phyloP scores from a whole-genome alignment of 1,140 invertebrate species.

The Papilio xuthus region DNA sequence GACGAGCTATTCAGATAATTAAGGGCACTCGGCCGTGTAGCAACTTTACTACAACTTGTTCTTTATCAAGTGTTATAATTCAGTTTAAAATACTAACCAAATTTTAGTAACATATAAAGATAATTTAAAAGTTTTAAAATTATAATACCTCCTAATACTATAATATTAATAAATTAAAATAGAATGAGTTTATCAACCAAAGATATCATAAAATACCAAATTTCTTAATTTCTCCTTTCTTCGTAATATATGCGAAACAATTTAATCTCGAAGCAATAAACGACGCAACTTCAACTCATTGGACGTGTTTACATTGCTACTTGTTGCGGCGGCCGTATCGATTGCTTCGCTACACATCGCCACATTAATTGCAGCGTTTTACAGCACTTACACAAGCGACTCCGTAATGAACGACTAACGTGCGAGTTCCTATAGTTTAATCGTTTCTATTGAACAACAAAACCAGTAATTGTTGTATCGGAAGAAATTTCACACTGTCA shows the following conservation, averaged over 20 bases:
- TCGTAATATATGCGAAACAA: slow-evolving; percentile 11
- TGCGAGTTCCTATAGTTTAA: background rate
- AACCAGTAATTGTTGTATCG: background rate
- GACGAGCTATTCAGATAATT: slow-evolving; percentile 58
- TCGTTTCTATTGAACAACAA: background rate
- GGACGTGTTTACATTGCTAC: slow-evolving; percentile 32
- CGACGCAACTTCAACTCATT: slow-evolving; percentile 15
- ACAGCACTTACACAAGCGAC: slow-evolving; percentile 8
- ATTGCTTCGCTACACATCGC: slow-evolving; percentile 28
- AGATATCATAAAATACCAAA: background rate
- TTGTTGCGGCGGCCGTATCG: slow-evolving; percentile 34
- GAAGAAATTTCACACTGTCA: too few relatives aligned
- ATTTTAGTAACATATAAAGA: background rate
- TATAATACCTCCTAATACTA: too few relatives aligned
- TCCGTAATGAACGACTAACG: background rate
- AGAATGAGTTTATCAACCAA: too few relatives aligned
- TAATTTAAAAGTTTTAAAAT: background rate
- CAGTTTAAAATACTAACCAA: background rate
- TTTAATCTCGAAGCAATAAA: slow-evolving; percentile 30
- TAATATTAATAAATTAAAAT: too few relatives aligned
- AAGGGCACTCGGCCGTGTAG: slow-evolving; percentile 44
- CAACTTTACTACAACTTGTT: slow-evolving; percentile 25
- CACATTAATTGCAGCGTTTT: slow-evolving; percentile 32
- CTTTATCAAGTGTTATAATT: slow-evolving; percentile 17
- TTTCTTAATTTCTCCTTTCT: background rate